Evolutionary conservation across 2,113 vertebrate genomes (phyloP).

Genomic region (Lepus europaeus): DNA sequence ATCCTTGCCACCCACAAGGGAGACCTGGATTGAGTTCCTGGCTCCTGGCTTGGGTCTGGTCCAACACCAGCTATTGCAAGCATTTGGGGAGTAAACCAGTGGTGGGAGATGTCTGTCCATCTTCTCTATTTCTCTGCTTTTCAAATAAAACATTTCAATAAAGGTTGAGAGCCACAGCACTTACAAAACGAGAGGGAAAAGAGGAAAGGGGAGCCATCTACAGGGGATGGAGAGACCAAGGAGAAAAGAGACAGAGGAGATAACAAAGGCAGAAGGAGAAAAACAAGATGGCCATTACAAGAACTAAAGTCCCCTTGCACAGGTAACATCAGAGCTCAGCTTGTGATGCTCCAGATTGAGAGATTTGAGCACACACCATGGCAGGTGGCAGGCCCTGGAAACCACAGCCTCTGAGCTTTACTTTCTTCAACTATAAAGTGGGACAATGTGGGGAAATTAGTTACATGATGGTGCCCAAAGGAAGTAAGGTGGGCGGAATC

Average conservation of each 20-base stretch:
- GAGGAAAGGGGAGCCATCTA: rapidly evolving
- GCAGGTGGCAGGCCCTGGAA: neutral
- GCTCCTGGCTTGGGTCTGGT: too few species aligned
- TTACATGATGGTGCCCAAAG: too few species aligned
- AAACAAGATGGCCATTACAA: neutral
- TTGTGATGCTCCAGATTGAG: neutral
- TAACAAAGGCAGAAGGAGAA: neutral
- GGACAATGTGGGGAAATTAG: neutral
- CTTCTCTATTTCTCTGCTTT: too few species aligned
- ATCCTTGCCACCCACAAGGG: too few species aligned
- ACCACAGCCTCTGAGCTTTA: neutral
- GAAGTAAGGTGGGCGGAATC: too few species aligned
- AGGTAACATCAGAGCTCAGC: neutral
- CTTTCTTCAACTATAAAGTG: neutral
- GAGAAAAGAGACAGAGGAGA: neutral
- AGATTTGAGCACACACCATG: neutral
- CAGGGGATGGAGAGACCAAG: neutral
- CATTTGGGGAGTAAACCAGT: too few species aligned
- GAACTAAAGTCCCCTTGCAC: neutral
- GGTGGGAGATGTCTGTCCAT: too few species aligned
- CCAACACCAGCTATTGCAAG: too few species aligned
- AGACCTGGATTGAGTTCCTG: too few species aligned
- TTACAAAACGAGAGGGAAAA: conserved; percentile 1
- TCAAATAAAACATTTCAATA: too few species aligned
- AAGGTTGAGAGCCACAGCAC: neutral